These are phyloP conservation scores for Caenorhabditis plicata DNA, from an alignment of 2,888 invertebrate genomes.

Conservation along the genomic window DNA sequence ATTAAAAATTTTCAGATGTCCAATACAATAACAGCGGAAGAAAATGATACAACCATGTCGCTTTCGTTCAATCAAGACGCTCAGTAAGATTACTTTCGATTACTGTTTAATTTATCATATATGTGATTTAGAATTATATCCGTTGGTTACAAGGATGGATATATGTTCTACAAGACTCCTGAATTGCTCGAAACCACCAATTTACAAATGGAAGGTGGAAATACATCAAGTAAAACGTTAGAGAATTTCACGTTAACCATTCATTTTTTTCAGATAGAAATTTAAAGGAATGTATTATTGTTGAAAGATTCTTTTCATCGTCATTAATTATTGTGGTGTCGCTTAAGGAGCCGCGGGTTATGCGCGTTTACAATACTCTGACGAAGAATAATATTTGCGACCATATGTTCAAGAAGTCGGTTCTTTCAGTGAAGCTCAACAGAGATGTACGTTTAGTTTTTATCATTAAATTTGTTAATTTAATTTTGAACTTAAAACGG, in stretches of 20 bases:
- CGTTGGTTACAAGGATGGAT: conserved; percentile 87
- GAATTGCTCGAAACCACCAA: conserved; percentile 70
- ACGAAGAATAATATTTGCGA: conserved; percentile 78
- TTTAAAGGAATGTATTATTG: conserved; percentile 65
- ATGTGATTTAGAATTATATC: conserved; percentile 75
- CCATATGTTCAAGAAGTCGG: conserved; percentile 91
- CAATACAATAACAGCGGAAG: too few species aligned
- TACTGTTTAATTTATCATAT: too few species aligned
- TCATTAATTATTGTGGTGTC: conserved; percentile 93
- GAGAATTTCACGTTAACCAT: background rate
- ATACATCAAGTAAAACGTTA: conserved; percentile 8
- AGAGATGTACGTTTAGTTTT: conserved; percentile 76
- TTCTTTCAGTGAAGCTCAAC: conserved; percentile 90
- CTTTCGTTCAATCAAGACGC: too few species aligned
- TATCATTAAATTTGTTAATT: background rate
- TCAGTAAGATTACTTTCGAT: too few species aligned
- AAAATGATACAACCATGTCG: too few species aligned
- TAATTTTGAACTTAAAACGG: too few species aligned
- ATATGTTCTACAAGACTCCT: conserved; percentile 83
- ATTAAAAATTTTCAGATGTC: too few species aligned
- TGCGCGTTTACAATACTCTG: conserved; percentile 95
- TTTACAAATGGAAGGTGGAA: conserved; percentile 30
- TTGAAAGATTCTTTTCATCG: conserved; percentile 94
- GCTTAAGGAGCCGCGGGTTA: conserved; percentile 79
- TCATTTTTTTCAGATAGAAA: conserved; percentile 9